Conservation (phyloP, 2,113 vertebrate species). For the Gopherus flavomarginatus region DNA sequence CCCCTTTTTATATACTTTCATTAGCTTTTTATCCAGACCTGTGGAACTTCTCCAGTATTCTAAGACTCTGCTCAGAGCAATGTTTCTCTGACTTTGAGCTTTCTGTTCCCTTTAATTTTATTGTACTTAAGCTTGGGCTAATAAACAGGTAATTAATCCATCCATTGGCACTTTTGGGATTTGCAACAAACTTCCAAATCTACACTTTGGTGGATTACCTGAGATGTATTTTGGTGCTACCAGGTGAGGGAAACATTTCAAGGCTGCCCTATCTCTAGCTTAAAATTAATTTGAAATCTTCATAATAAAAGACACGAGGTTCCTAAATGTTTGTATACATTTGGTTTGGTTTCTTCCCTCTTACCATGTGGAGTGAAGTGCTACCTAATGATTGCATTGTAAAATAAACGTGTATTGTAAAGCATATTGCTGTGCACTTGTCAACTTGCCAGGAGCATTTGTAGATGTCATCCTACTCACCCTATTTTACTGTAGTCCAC, state of each 20-base stretch:
- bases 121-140: neutral
- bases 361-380: neutral
- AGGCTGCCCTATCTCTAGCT: neutral
- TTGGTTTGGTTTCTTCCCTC: neutral
- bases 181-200: neutral
- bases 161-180: neutral
- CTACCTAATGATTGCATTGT: neutral
- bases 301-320: neutral
- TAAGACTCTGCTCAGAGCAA: neutral
- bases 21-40: slow-evolving; percentile 36
- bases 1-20: slow-evolving; percentile 46
- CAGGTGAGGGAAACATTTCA: neutral
- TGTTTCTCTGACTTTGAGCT: slow-evolving; percentile 4
- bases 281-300: neutral
- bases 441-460: neutral
- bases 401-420: neutral
- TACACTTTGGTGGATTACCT: neutral
- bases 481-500: neutral
- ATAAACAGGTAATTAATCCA: neutral
- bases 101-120: neutral
- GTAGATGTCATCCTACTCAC: neutral
- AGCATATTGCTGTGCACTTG: neutral
- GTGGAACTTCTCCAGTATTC: neutral
- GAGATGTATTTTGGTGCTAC: neutral
- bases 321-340: neutral